phyloP scores from a whole-genome alignment of 1,140 invertebrate genomes.

The Varroa destructor region DNA sequence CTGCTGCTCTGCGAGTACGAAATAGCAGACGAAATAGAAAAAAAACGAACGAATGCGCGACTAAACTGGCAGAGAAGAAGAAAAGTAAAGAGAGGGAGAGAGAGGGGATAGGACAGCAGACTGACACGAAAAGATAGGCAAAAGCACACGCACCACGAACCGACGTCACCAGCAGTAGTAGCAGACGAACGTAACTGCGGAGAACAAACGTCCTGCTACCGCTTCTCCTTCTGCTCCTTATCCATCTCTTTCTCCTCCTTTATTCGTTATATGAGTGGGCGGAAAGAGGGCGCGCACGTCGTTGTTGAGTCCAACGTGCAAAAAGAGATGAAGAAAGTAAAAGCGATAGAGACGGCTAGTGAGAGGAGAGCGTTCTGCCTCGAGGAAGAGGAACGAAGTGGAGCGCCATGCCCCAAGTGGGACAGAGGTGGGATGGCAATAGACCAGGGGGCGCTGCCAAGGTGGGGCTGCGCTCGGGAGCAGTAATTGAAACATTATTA shows the following conservation, averaged over 20 bases:
- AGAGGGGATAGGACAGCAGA: background rate
- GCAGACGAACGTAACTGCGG: background rate
- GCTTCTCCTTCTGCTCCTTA: background rate
- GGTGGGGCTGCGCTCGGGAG: background rate
- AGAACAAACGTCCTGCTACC: constrained; percentile 2
- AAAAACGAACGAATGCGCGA: too few species aligned
- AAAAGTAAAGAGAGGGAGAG: background rate
- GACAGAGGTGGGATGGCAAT: too few species aligned
- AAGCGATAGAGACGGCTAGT: too few species aligned
- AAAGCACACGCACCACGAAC: background rate
- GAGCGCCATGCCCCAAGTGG: too few species aligned
- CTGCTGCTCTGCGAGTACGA: too few species aligned
- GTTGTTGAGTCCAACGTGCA: too few species aligned
- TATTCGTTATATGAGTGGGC: too few species aligned
- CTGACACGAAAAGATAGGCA: background rate
- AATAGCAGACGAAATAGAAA: too few species aligned
- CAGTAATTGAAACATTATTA: constrained; percentile 29
- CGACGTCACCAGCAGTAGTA: background rate
- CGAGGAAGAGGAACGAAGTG: too few species aligned
- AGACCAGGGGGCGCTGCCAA: background rate
- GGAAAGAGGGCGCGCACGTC: too few species aligned
- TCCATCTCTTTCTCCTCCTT: background rate
- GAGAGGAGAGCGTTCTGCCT: too few species aligned
- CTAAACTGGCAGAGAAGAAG: background rate
- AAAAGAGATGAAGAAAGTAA: too few species aligned